phyloP scores from a whole-genome alignment of 1,140 invertebrate species.

The Drusus annulatus region DNA sequence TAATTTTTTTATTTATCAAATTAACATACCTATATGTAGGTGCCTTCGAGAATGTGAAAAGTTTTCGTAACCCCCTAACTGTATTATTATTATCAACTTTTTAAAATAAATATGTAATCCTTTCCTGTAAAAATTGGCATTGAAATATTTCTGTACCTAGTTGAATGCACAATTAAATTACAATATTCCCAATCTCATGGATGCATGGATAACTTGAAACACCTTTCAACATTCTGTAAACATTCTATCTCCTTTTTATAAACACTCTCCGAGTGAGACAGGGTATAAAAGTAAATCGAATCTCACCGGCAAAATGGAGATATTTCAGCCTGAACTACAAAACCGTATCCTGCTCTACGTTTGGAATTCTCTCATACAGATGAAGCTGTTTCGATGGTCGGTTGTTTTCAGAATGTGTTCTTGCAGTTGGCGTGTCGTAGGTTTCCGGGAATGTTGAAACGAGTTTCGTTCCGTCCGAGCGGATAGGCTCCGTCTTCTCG shows the following conservation, averaged over 20 bases:
- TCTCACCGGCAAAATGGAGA: background rate
- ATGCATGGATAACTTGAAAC: too few species aligned
- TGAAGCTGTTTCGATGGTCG: background rate
- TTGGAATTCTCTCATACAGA: background rate
- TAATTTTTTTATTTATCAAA: too few species aligned
- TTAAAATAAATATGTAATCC: too few species aligned
- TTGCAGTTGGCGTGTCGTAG: background rate
- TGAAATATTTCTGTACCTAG: too few species aligned
- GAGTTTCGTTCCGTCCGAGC: conserved; percentile 20
- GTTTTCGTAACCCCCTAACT: too few species aligned
- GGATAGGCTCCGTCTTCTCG: background rate
- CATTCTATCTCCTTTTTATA: background rate
- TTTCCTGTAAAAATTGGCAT: too few species aligned
- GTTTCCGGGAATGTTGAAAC: conserved; percentile 28
- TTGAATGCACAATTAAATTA: too few species aligned
- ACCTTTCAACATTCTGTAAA: background rate
- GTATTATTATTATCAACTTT: too few species aligned
- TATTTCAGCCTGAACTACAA: background rate
- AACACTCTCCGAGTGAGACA: background rate
- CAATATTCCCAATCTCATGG: too few species aligned
- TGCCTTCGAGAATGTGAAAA: too few species aligned
- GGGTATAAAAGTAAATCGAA: background rate
- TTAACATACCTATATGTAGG: too few species aligned
- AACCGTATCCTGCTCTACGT: background rate
- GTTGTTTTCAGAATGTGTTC: background rate